Conservation (phyloP, 2,113 vertebrate genomes). For the Xiphophorus maculatus region DNA sequence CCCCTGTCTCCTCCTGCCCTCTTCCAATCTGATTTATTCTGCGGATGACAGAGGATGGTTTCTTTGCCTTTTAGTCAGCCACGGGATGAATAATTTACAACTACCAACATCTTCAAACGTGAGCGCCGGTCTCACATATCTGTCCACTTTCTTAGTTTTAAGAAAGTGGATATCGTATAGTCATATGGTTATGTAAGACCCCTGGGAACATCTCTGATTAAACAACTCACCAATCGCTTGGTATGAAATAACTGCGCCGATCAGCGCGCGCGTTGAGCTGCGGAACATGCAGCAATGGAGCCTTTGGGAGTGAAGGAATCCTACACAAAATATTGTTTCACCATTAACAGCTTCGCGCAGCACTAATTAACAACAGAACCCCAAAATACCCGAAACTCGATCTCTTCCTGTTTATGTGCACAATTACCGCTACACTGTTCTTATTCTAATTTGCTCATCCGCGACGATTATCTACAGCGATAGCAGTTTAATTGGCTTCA, state of each 20-base stretch:
- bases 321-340: slow-evolving; percentile 33
- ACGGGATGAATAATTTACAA: slow-evolving; percentile 67
- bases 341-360: slow-evolving; percentile 41
- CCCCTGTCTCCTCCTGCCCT: slow-evolving; percentile 9
- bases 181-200: slow-evolving; percentile 2
- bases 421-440: background rate
- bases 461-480: slow-evolving; percentile 3
- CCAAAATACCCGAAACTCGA: background rate
- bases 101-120: slow-evolving; percentile 55
- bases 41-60: slow-evolving; percentile 25
- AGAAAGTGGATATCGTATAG: background rate
- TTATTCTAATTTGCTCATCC: background rate
- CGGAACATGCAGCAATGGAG: slow-evolving; percentile 53
- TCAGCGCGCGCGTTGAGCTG: slow-evolving; percentile 4
- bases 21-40: background rate
- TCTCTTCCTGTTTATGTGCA: background rate
- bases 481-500: background rate
- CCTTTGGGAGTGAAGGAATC: slow-evolving; percentile 42
- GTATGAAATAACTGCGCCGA: slow-evolving; percentile 6
- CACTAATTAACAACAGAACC: background rate
- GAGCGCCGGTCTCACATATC: slow-evolving; percentile 24
- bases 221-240: slow-evolving; percentile 3
- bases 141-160: slow-evolving; percentile 22
- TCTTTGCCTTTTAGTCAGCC: slow-evolving; percentile 39
- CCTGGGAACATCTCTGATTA: background rate